A percentile compares a stretch with the other conserved stretches of the same genome.
Evolutionary conservation across 2,888 invertebrate genomes (phyloP).

Genomic region (Cryptus viduatorius): DNA sequence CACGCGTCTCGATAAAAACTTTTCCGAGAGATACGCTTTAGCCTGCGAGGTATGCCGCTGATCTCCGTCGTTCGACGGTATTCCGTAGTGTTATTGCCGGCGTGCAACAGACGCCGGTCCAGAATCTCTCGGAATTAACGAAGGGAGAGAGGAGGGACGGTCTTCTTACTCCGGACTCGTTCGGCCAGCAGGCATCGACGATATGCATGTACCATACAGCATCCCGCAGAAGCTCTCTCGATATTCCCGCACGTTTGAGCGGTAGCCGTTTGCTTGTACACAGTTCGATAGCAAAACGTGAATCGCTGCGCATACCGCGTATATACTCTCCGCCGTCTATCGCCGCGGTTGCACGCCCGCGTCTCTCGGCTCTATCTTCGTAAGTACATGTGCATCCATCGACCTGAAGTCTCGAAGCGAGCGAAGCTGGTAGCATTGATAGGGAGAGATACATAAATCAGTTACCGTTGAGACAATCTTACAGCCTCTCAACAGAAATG

Average conservation of each 20-base stretch:
- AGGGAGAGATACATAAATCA: constrained; percentile 77
- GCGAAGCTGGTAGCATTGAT: constrained; percentile 73
- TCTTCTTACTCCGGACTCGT: constrained; percentile 18
- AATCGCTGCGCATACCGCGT: constrained; percentile 71
- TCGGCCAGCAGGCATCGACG: constrained; percentile 41
- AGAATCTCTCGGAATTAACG: constrained; percentile 71
- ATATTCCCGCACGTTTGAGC: constrained; percentile 49
- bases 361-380: constrained; percentile 2
- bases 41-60: constrained; percentile 62
- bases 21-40: constrained; percentile 64
- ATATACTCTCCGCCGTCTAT: constrained; percentile 34
- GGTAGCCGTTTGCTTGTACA: constrained; percentile 40
- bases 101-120: constrained; percentile 53
- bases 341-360: constrained; percentile 7
- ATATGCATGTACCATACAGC: constrained; percentile 9
- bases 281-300: constrained; percentile 71
- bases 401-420: constrained; percentile 2
- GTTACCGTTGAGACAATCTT: no score
- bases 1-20: constrained; percentile 67
- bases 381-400: not conserved
- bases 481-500: no score
- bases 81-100: constrained; percentile 68
- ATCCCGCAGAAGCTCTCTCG: constrained; percentile 55
- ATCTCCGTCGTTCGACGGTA: constrained; percentile 41
- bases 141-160: constrained; percentile 55